Percentiles rank a stretch among this genome's conserved stretches.
phyloP scores from a whole-genome alignment of 2,113 vertebrate species.

The Spilogale gracilis region DNA sequence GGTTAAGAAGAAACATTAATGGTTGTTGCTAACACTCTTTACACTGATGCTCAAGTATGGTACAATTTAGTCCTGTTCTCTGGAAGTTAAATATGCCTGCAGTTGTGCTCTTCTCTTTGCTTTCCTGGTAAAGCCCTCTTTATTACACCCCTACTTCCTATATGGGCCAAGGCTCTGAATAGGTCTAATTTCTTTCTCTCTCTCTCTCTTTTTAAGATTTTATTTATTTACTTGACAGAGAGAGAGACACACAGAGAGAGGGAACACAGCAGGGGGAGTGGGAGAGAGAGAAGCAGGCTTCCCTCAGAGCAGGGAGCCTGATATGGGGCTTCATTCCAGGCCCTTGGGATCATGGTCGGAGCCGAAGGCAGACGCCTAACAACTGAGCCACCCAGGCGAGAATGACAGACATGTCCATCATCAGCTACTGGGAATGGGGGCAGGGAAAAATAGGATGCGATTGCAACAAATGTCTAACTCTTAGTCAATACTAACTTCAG shows the following conservation, averaged over 20 bases:
- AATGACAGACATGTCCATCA: slow-evolving; percentile 9
- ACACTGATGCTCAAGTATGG: neutral
- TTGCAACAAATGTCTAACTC: neutral
- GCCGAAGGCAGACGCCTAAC: too few species aligned
- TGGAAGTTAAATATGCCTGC: neutral
- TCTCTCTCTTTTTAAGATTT: too few species aligned
- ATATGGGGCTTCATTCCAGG: too few species aligned
- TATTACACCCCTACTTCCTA: neutral
- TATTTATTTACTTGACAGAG: too few species aligned
- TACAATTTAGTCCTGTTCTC: neutral
- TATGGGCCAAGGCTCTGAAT: neutral
- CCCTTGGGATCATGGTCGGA: too few species aligned
- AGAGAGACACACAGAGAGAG: too few species aligned
- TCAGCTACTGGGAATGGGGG: neutral
- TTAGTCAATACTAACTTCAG: neutral
- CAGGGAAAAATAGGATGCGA: neutral
- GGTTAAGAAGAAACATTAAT: slow-evolving; percentile 21
- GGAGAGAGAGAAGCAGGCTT: too few species aligned
- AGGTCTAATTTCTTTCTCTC: slow-evolving; percentile 32
- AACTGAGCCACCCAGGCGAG: neutral
- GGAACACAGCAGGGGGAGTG: too few species aligned
- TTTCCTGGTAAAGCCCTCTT: slow-evolving; percentile 46
- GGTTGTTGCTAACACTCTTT: neutral
- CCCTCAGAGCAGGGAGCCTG: too few species aligned
- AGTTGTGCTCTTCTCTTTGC: neutral